A percentile compares a stretch with the other conserved stretches of the same genome.
Conservation (phyloP, 2,888 invertebrate genomes). For the Hypena proboscidalis region DNA sequence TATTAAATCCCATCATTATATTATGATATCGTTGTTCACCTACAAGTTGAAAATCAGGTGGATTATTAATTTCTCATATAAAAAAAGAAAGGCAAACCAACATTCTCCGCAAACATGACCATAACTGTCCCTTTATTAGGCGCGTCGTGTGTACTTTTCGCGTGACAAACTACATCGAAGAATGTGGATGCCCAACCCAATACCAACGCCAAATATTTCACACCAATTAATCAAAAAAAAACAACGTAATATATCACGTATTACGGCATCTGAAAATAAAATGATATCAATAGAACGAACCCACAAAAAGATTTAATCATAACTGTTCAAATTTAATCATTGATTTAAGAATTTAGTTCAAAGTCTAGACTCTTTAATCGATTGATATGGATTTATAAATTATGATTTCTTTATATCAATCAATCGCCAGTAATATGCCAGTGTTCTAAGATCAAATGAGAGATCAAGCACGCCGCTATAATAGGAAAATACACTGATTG, state of each 20-base stretch:
- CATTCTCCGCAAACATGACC: no score
- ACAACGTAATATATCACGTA: conserved; percentile 21
- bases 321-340: conserved; percentile 27
- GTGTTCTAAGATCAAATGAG: neutral
- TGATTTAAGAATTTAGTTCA: conserved; percentile 16
- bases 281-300: conserved; percentile 33
- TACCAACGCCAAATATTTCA: conserved; percentile 1
- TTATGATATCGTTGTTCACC: no score
- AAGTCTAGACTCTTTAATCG: conserved; percentile 30
- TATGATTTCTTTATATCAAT: conserved; percentile 2
- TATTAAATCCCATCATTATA: no score
- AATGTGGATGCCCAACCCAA: conserved; percentile 14
- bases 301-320: conserved; percentile 26
- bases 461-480: neutral
- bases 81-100: no score
- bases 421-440: neutral
- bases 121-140: neutral
- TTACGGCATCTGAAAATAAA: conserved; percentile 16
- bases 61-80: no score
- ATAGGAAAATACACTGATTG: neutral
- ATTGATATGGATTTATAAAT: neutral
- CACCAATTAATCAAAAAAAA: conserved; percentile 25
- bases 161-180: conserved; percentile 3
- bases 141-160: neutral
- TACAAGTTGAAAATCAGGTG: no score